Conservation (phyloP, 2,797 vertebrate genomes). For the Macropus fuliginosus region DNA sequence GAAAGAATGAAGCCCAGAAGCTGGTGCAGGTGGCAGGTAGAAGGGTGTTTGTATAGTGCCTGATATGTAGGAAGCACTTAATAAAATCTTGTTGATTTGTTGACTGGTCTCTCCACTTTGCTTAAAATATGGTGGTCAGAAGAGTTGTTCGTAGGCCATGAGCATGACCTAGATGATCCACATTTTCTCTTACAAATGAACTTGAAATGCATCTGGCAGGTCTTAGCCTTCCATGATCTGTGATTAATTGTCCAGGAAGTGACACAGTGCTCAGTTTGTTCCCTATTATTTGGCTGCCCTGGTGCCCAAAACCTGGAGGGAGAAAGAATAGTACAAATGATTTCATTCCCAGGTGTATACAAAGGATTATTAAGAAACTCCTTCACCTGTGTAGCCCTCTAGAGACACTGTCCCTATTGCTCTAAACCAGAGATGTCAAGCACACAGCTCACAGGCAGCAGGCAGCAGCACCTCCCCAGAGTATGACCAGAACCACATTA, state of each 20-base stretch:
- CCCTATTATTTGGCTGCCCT: not conserved
- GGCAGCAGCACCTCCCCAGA: not conserved
- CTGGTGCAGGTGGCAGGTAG: not conserved
- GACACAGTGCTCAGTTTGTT: not conserved
- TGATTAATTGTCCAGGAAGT: not conserved
- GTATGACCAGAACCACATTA: not conserved
- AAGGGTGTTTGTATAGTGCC: not conserved
- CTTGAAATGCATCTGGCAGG: not conserved
- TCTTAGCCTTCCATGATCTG: not conserved
- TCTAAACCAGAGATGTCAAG: not conserved
- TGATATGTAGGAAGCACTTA: not conserved
- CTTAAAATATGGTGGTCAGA: not conserved
- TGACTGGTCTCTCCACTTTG: not conserved
- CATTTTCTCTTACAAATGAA: not conserved
- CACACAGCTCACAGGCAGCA: not conserved
- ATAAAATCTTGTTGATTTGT: not conserved
- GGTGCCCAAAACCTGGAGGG: not conserved
- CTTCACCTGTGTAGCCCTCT: not conserved
- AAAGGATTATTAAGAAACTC: not conserved
- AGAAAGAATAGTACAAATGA: not conserved
- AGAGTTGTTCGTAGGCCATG: not conserved
- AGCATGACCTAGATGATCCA: not conserved
- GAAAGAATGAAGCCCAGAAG: not conserved
- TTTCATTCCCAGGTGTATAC: not conserved
- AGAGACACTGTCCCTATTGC: not conserved